phyloP scores from a whole-genome alignment of 2,113 vertebrate genomes.

The Boulengeromyrus knoepffleri region DNA sequence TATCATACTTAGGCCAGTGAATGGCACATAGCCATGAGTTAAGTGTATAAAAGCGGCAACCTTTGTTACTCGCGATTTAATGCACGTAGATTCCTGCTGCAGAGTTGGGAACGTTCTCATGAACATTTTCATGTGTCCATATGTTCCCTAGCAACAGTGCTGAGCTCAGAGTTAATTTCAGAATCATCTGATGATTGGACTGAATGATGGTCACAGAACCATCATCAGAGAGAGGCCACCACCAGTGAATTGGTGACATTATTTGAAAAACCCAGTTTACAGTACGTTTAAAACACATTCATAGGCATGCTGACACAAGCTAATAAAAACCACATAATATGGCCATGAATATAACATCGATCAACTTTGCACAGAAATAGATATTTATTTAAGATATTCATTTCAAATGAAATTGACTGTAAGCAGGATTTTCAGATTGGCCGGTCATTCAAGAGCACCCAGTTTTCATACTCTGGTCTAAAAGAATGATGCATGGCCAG shows the following conservation, averaged over 20 bases:
- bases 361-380: neutral
- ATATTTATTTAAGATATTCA: neutral
- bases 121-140: neutral
- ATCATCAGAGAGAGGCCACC: neutral
- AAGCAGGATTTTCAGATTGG: neutral
- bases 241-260: neutral
- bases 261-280: neutral
- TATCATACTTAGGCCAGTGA: neutral
- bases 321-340: neutral
- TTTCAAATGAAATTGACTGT: neutral
- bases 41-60: neutral
- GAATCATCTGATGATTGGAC: neutral
- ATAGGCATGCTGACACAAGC: neutral
- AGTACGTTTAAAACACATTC: neutral
- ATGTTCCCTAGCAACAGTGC: slow-evolving; percentile 1
- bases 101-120: neutral
- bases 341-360: neutral
- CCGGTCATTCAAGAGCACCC: neutral
- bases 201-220: neutral
- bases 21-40: neutral
- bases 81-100: neutral
- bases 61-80: neutral
- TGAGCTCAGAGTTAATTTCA: slow-evolving; percentile 7
- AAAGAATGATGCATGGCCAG: neutral
- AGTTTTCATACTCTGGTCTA: neutral